A percentile compares a stretch with the other conserved stretches of the same genome.
These are phyloP conservation scores for Potamarius usumacintae DNA, from an alignment of 2,113 vertebrate species.

Conservation along the genomic window DNA sequence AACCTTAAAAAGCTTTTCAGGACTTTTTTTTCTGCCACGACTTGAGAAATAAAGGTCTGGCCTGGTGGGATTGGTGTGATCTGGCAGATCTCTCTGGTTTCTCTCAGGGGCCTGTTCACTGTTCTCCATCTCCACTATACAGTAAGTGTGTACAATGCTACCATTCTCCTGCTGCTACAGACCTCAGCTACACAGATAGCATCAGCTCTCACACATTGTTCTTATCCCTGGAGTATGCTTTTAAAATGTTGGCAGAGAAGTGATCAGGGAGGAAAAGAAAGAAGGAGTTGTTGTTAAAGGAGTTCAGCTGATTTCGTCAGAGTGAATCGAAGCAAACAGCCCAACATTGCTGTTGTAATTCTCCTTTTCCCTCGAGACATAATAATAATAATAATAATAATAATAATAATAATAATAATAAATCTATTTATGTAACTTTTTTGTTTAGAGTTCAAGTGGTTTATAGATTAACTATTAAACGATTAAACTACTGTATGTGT, in stretches of 20 bases:
- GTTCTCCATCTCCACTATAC: constrained; percentile 28
- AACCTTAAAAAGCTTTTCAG: neutral
- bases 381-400: neutral
- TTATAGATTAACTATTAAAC: neutral
- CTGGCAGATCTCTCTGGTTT: constrained; percentile 41
- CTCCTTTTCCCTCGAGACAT: neutral
- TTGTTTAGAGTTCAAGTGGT: neutral
- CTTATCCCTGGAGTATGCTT: constrained; percentile 41
- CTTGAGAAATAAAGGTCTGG: constrained; percentile 31
- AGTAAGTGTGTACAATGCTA: constrained; percentile 41
- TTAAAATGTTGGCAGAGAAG: constrained; percentile 50
- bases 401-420: neutral
- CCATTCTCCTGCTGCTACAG: constrained; percentile 42
- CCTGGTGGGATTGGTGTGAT: constrained; percentile 23
- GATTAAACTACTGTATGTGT: neutral
- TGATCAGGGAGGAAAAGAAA: constrained; percentile 19
- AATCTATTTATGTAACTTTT: too few species aligned
- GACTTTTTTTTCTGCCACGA: neutral
- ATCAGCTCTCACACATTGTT: constrained; percentile 49
- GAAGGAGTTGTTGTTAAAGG: constrained; percentile 40
- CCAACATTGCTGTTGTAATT: neutral
- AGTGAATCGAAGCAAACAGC: constrained; percentile 18
- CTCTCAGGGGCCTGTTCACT: constrained; percentile 41
- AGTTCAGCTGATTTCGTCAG: constrained; percentile 34
- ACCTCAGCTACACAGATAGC: constrained; percentile 44